Percentiles rank a stretch among this genome's conserved stretches.
These are phyloP conservation scores for Dilophus febrilis DNA, from an alignment of 2,888 invertebrate genomes.

Conservation along the genomic window DNA sequence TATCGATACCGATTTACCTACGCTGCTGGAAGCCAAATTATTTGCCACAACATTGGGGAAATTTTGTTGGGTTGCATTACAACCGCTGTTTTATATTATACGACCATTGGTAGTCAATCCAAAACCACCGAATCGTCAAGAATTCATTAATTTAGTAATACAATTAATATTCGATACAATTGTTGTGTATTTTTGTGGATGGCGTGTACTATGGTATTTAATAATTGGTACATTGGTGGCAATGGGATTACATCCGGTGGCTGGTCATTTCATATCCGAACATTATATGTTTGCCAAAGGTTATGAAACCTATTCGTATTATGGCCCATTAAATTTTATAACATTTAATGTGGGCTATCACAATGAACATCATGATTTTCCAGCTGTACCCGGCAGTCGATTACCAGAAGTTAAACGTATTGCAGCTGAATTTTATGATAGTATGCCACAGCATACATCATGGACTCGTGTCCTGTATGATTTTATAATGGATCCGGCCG, in stretches of 20 bases:
- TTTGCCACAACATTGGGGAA: conserved; percentile 82
- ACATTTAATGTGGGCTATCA: conserved; percentile 97
- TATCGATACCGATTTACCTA: conserved; percentile 82
- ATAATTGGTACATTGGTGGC: conserved; percentile 64
- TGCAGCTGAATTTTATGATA: conserved; percentile 78
- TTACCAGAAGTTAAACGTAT: conserved; percentile 78
- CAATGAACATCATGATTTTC: conserved; percentile 94
- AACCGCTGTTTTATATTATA: conserved; percentile 88
- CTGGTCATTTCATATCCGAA: conserved; percentile 90
- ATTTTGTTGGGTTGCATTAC: conserved; percentile 78
- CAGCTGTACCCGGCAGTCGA: conserved; percentile 74
- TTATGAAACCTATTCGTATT: conserved; percentile 95
- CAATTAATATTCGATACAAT: conserved; percentile 65
- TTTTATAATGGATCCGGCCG: conserved; percentile 54
- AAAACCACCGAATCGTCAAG: conserved; percentile 55
- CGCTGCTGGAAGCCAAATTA: conserved; percentile 65
- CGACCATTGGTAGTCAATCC: conserved; percentile 69
- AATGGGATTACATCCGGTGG: conserved; percentile 86
- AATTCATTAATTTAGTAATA: conserved; percentile 58
- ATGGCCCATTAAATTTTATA: conserved; percentile 88
- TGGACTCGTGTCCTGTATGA: conserved; percentile 35
- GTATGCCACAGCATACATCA: conserved; percentile 72
- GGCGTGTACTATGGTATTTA: conserved; percentile 61
- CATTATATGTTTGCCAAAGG: conserved; percentile 93
- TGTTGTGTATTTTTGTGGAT: conserved; percentile 54